Conservation (phyloP, 2,888 invertebrate genomes). For the Sepioteuthis lessoniana region DNA sequence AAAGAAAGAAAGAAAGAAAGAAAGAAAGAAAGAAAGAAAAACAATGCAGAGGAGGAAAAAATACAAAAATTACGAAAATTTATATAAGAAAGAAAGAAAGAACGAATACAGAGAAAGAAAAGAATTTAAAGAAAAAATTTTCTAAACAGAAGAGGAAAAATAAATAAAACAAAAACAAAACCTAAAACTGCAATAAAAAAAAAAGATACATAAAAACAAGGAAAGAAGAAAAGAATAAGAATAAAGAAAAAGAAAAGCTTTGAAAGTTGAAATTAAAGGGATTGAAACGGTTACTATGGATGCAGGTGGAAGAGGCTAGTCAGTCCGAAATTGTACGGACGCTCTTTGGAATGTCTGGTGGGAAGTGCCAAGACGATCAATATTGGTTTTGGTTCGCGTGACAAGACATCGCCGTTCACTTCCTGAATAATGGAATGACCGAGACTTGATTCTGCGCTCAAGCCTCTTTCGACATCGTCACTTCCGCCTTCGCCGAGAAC, state of each 20-base stretch:
- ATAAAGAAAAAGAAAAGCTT: neutral
- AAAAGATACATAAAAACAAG: neutral
- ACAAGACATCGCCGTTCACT: slow-evolving; percentile 8
- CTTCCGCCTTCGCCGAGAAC: neutral
- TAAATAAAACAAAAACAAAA: no score
- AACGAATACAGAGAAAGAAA: neutral
- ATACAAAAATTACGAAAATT: neutral
- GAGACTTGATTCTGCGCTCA: neutral
- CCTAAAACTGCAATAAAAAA: no score
- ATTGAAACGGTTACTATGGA: neutral
- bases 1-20: neutral
- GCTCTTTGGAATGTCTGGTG: slow-evolving; percentile 33
- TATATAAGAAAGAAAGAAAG: neutral
- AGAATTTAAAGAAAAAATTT: no score
- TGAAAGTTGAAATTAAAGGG: neutral
- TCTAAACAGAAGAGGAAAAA: no score
- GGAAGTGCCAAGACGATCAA: slow-evolving; percentile 9
- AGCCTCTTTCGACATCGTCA: neutral
- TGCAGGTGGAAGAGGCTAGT: neutral
- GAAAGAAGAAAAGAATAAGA: neutral
- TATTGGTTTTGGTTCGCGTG: slow-evolving; percentile 33
- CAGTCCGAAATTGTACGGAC: slow-evolving; percentile 33
- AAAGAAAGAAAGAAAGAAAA: neutral
- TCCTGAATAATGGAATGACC: slow-evolving; percentile 33
- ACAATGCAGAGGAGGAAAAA: neutral